These are phyloP conservation scores for Peucedramus taeniatus DNA, from an alignment of 2,113 vertebrate species.

Conservation along the genomic window DNA sequence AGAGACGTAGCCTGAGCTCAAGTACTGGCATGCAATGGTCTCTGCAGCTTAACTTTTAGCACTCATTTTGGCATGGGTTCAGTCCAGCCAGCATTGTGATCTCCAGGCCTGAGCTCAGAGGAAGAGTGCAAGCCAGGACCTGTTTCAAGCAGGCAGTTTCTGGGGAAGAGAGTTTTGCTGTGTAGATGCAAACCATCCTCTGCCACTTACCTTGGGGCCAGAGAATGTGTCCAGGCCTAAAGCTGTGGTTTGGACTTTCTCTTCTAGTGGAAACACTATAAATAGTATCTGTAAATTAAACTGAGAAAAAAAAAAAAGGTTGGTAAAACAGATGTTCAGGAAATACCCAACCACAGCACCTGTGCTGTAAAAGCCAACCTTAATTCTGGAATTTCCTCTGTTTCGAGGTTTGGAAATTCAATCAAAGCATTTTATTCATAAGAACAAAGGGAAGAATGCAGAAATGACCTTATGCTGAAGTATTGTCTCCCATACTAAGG, in stretches of 20 bases:
- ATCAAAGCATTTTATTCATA: not conserved
- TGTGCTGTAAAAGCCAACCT: not conserved
- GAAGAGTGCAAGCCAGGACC: not conserved
- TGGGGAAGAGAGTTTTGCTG: not conserved
- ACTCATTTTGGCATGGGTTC: not conserved
- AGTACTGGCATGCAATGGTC: not conserved
- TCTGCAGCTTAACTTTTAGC: not conserved
- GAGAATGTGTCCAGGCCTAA: not conserved
- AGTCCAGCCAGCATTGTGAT: not conserved
- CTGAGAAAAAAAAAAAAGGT: not conserved
- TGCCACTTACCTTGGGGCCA: not conserved
- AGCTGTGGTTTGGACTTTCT: conserved; percentile 5
- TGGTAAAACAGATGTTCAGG: conserved; percentile 13
- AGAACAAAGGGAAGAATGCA: not conserved
- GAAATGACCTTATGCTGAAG: not conserved
- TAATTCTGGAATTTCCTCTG: conserved; percentile 2
- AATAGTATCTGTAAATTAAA: not conserved
- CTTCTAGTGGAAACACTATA: not conserved
- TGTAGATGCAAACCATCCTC: not conserved
- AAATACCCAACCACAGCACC: not conserved
- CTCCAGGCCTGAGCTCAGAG: not conserved
- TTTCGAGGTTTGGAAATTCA: conserved; percentile 7
- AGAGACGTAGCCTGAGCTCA: not conserved
- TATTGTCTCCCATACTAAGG: not conserved
- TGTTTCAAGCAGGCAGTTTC: not conserved